Evolutionary conservation across 2,113 vertebrate species (phyloP), one percentile per base, ranked within the genome.

Genomic region (Microtus montanus): DNA sequence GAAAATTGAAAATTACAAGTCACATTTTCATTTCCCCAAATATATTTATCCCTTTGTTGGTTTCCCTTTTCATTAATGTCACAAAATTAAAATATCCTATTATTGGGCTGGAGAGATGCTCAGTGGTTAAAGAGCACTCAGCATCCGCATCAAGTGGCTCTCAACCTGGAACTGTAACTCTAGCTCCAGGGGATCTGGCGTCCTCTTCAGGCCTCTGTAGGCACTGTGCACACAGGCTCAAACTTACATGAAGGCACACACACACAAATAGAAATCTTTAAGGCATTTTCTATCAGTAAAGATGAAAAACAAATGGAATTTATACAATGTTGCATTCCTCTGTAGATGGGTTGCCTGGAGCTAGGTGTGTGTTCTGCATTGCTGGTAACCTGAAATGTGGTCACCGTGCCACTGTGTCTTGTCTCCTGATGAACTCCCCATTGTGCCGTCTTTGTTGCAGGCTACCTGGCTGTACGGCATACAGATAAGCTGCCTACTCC

Each of bases 401-500:
- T 58, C 47, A 49, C 0, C 0, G 1, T 26, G 14, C 84, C 20
- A 14, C 35, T 10, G 5, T 1, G 2, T 0, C 13, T 20, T 38
- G 19, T 58, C 26, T 82, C 92, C 24, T 20, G 35, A 38, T 35
- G 24, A 28, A 44, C 9, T 15, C 44, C 41, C 91, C 79, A 73
- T 82, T 5, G 93, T 86, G 26, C 22, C 95, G 7, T 58, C 95
- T 92, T 92, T 88, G 63, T 96, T 98, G 20, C 92, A 99, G 99
- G 99, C 98, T 61, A 99, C 96, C 0, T 98, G 98, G 92, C 98
- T 99, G 15, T 99, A 99, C 88, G 89, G 99, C 5, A 98, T 99
- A 49, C 99, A 99, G 95, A 98, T 99, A 52, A 96, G 98, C n/a
- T 98, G 98, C 82, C 98, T 99, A 92, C 98, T 99, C 90, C 98